Conservation (phyloP, 2,888 invertebrate genomes). For the Drosophila meridionalis region DNA sequence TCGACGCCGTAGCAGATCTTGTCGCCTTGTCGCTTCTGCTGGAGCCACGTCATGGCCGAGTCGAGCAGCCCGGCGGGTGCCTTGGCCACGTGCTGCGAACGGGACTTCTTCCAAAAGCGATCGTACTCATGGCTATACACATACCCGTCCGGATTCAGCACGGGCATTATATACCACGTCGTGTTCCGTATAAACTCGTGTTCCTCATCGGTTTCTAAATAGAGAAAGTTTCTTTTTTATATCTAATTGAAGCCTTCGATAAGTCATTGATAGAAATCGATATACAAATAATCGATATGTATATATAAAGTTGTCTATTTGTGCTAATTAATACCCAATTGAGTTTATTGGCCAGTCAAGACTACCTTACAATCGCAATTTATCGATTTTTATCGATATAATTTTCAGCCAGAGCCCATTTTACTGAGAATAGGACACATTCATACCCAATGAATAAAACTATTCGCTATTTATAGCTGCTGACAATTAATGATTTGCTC, state of each 20-base stretch:
- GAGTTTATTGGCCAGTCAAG: background rate
- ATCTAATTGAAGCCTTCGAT: background rate
- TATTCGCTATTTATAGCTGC: background rate
- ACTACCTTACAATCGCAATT: background rate
- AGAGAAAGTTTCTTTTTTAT: background rate
- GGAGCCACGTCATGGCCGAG: slow-evolving; percentile 84
- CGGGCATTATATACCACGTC: slow-evolving; percentile 90
- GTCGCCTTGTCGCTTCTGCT: slow-evolving; percentile 74
- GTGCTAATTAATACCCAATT: background rate
- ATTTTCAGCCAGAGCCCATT: background rate
- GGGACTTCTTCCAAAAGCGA: slow-evolving; percentile 92
- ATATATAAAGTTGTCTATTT: background rate
- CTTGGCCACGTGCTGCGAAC: slow-evolving; percentile 86
- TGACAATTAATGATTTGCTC: background rate
- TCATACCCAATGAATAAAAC: too few species aligned
- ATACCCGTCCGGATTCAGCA: slow-evolving; percentile 92
- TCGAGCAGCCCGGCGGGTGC: slow-evolving; percentile 76
- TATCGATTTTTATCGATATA: background rate
- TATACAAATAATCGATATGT: background rate
- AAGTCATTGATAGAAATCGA: background rate
- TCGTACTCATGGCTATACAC: slow-evolving; percentile 90
- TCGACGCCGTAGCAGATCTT: slow-evolving; percentile 90
- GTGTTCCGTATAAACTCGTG: slow-evolving; percentile 81
- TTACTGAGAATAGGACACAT: too few species aligned
- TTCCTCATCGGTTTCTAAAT: slow-evolving; percentile 70